Percentiles rank a stretch among this genome's conserved stretches.
Evolutionary conservation across 1,140 invertebrate genomes (phyloP).

Genomic region (Gonatopus flavifemur): DNA sequence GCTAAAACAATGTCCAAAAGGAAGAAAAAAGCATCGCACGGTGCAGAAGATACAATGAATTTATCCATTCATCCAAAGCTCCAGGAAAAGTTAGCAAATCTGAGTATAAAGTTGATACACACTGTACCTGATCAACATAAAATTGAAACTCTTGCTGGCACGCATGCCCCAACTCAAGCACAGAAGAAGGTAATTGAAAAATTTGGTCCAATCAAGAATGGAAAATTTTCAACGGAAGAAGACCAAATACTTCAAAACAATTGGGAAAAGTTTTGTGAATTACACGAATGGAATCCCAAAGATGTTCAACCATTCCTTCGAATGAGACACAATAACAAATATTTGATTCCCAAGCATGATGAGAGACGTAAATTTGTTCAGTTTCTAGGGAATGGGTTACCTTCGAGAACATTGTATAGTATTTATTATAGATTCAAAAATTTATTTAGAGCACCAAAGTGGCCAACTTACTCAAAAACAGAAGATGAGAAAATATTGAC

Average conservation of each 20-base stretch:
- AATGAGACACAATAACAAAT: slow-evolving; percentile 20
- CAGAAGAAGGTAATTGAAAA: slow-evolving; percentile 30
- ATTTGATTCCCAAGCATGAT: slow-evolving; percentile 21
- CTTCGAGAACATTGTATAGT: slow-evolving; percentile 39
- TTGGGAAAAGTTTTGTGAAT: slow-evolving; percentile 48
- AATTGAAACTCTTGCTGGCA: slow-evolving; percentile 32
- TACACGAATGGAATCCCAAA: slow-evolving; percentile 39
- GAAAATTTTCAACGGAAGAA: slow-evolving; percentile 31
- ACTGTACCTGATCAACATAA: slow-evolving; percentile 43
- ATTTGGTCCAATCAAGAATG: slow-evolving; percentile 34
- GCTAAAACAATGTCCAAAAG: not conserved
- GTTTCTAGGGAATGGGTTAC: slow-evolving; percentile 47
- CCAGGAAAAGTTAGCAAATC: slow-evolving; percentile 32
- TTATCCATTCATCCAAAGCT: slow-evolving; percentile 6
- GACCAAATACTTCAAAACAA: slow-evolving; percentile 44
- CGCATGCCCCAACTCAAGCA: slow-evolving; percentile 9
- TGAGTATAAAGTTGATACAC: slow-evolving; percentile 36
- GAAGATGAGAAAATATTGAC: slow-evolving; percentile 33
- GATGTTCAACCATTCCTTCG: slow-evolving; percentile 33
- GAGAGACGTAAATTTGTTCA: slow-evolving; percentile 45
- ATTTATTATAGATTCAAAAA: slow-evolving; percentile 43
- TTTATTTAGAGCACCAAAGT: slow-evolving; percentile 19
- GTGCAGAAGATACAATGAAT: not conserved
- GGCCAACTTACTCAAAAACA: slow-evolving; percentile 1
- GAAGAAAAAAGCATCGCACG: too few species aligned